Conservation (phyloP, 1,140 invertebrate genomes). For the Zelostemma sp. region DNA sequence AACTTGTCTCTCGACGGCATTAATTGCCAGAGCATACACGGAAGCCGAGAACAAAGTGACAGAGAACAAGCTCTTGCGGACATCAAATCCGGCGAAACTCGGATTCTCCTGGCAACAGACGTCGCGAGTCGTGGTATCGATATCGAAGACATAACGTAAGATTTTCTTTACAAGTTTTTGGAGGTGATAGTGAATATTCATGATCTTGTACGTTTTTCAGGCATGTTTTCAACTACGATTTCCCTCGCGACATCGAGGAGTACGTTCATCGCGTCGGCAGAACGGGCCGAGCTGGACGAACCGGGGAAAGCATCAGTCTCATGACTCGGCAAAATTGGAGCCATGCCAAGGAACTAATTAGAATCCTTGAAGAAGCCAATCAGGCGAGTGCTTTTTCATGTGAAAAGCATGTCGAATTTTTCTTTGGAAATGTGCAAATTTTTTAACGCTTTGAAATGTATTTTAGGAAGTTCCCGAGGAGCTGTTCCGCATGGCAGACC, state of each 20-base stretch:
- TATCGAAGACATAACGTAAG: conserved; percentile 91
- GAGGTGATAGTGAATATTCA: too few species aligned
- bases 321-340: conserved; percentile 86
- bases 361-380: conserved; percentile 82
- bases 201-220: conserved; percentile 66
- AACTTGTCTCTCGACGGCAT: conserved; percentile 80
- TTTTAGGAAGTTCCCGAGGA: conserved; percentile 78
- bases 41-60: conserved; percentile 89
- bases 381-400: conserved; percentile 64
- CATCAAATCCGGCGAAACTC: conserved; percentile 80
- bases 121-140: conserved; percentile 93
- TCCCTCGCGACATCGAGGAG: conserved; percentile 91
- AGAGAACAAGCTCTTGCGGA: conserved; percentile 88
- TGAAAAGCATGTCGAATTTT: not conserved
- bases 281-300: conserved; percentile 88
- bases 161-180: too few species aligned
- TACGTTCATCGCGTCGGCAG: conserved; percentile 91
- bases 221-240: conserved; percentile 89
- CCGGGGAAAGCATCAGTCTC: conserved; percentile 84
- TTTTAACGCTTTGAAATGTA: conserved; percentile 7
- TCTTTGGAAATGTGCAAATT: not conserved
- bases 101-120: conserved; percentile 94
- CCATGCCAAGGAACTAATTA: conserved; percentile 84
- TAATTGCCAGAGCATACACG: conserved; percentile 84
- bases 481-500: conserved; percentile 77